Evolutionary conservation across 2,888 invertebrate species (phyloP).

Genomic region (Mythimna ferrago): DNA sequence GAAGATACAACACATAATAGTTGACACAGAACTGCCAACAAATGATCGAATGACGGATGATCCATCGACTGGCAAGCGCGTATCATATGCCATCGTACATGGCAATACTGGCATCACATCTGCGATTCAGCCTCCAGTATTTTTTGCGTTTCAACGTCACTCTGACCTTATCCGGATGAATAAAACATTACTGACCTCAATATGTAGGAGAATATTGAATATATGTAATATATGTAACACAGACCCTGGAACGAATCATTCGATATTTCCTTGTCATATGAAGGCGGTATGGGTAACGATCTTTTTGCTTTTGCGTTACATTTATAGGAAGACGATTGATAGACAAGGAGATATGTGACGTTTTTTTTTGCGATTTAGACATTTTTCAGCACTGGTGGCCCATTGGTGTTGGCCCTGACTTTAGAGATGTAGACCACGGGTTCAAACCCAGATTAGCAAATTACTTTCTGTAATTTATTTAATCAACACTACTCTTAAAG

Average conservation of each 20-base stretch:
- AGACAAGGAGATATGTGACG: neutral
- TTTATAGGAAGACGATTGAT: constrained; percentile 18
- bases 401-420: too few species aligned
- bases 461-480: too few species aligned
- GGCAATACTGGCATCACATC: constrained; percentile 39
- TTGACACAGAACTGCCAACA: constrained; percentile 4
- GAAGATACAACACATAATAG: constrained; percentile 7
- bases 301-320: constrained; percentile 56
- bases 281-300: constrained; percentile 50
- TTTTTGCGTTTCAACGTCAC: constrained; percentile 59
- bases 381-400: too few species aligned
- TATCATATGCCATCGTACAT: constrained; percentile 57
- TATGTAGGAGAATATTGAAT: constrained; percentile 64
- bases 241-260: constrained; percentile 61
- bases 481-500: too few species aligned
- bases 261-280: constrained; percentile 59
- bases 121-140: constrained; percentile 53
- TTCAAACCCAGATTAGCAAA: too few species aligned
- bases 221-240: constrained; percentile 54
- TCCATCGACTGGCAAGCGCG: constrained; percentile 16
- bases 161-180: constrained; percentile 70
- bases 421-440: too few species aligned
- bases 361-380: neutral
- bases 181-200: constrained; percentile 72
- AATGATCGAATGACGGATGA: constrained; percentile 25